Evolutionary conservation across 2,797 vertebrate species (phyloP).

Genomic region (Philypnodon macrostomus): DNA sequence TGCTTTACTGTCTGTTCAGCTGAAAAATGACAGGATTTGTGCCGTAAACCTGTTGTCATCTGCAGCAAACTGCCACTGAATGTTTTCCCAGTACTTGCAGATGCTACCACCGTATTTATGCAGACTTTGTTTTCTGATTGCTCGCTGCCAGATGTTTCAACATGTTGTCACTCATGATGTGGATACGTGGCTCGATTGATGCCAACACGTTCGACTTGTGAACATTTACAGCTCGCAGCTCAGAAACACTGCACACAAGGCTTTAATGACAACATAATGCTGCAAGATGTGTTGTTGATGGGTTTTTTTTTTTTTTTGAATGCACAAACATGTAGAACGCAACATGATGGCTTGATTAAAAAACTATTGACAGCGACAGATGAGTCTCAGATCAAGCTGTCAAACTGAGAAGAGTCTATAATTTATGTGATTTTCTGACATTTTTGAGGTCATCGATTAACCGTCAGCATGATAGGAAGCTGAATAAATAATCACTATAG

Average conservation of each 20-base stretch:
- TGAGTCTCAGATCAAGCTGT: neutral
- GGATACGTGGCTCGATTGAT: constrained; percentile 25
- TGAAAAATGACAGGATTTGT: too few relatives aligned
- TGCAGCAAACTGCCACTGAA: neutral
- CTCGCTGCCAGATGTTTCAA: constrained; percentile 36
- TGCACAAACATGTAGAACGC: neutral
- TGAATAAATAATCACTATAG: neutral
- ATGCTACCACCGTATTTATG: neutral
- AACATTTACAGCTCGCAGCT: constrained; percentile 45
- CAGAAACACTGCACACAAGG: constrained; percentile 16
- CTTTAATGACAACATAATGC: constrained; percentile 9
- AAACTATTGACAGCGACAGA: neutral
- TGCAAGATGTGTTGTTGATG: constrained; percentile 1
- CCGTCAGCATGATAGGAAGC: neutral
- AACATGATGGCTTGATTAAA: neutral
- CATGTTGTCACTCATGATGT: constrained; percentile 37
- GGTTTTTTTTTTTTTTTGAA: too few relatives aligned
- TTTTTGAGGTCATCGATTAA: neutral
- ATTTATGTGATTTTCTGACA: neutral
- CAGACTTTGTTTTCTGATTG: constrained; percentile 26
- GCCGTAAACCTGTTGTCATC: neutral
- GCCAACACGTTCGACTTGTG: constrained; percentile 34
- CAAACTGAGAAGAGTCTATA: neutral
- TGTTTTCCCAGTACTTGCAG: neutral
- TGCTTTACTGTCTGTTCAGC: too few relatives aligned